phyloP scores from a whole-genome alignment of 1,140 invertebrate species.

The Helicoverpa zea region DNA sequence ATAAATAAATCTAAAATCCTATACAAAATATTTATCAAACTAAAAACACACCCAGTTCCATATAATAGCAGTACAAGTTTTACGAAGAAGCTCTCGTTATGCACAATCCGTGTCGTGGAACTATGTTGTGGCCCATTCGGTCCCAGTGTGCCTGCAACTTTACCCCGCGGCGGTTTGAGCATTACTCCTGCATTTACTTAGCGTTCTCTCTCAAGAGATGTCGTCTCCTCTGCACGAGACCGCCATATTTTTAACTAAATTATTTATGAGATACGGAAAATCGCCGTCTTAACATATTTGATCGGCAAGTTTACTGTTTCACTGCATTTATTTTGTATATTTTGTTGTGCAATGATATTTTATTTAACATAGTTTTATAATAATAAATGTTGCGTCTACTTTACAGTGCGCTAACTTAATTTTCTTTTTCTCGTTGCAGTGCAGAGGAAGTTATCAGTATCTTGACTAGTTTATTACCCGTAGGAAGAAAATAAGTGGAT shows the following conservation, averaged over 20 bases:
- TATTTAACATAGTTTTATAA: not conserved
- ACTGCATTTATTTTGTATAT: not conserved
- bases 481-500: not conserved
- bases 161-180: conserved; percentile 14
- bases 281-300: not conserved
- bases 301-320: not conserved
- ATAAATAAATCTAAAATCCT: not conserved
- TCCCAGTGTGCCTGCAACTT: conserved; percentile 27
- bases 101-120: conserved; percentile 32
- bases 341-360: not conserved
- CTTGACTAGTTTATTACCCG: not conserved
- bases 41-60: conserved; percentile 14
- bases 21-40: not conserved
- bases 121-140: not conserved
- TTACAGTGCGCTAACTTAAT: not conserved
- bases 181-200: conserved; percentile 43
- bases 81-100: conserved; percentile 34
- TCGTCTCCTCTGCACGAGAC: conserved; percentile 16
- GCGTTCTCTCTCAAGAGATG: conserved; percentile 3
- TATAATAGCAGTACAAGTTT: conserved; percentile 11
- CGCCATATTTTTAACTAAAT: conserved; percentile 28
- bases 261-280: not conserved
- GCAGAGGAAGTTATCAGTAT: not conserved
- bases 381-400: not conserved
- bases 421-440: not conserved